Conservation (phyloP, 2,113 vertebrate species). For the Sinocyclocheilus anophthalmus region DNA sequence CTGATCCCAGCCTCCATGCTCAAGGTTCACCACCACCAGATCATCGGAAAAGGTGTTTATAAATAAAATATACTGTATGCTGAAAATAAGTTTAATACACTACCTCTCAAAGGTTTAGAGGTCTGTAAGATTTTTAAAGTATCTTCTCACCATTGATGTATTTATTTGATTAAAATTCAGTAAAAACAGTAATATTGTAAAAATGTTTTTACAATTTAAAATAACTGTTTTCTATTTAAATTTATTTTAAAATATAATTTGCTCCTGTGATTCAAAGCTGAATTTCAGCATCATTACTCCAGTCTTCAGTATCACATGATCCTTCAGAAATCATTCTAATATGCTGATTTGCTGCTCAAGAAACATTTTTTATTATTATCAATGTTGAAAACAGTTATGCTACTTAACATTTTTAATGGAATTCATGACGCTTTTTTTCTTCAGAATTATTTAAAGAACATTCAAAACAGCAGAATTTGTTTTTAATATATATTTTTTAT, state of each 20-base stretch:
- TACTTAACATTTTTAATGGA: neutral
- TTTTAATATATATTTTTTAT: neutral
- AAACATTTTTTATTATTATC: neutral
- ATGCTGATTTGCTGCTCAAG: neutral
- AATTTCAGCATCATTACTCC: neutral
- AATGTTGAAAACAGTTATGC: neutral
- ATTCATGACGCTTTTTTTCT: neutral
- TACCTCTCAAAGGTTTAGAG: neutral
- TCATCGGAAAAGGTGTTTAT: constrained; percentile 90
- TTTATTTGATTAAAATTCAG: neutral
- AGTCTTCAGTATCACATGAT: neutral
- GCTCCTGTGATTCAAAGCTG: neutral
- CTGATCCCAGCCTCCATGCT: constrained; percentile 87
- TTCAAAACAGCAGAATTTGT: neutral
- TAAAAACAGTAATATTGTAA: neutral
- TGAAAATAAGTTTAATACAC: neutral
- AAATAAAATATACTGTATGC: neutral
- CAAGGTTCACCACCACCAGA: constrained; percentile 80
- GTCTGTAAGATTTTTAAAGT: neutral
- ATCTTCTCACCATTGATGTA: neutral
- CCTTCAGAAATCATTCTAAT: neutral
- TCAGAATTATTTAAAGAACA: neutral
- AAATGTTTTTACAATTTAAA: neutral
- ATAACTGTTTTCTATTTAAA: neutral
- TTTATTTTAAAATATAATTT: neutral